Evolutionary conservation across 1,140 invertebrate genomes (phyloP), one percentile per base, ranked within the genome.

Genomic region (Drosophila navojoa): DNA sequence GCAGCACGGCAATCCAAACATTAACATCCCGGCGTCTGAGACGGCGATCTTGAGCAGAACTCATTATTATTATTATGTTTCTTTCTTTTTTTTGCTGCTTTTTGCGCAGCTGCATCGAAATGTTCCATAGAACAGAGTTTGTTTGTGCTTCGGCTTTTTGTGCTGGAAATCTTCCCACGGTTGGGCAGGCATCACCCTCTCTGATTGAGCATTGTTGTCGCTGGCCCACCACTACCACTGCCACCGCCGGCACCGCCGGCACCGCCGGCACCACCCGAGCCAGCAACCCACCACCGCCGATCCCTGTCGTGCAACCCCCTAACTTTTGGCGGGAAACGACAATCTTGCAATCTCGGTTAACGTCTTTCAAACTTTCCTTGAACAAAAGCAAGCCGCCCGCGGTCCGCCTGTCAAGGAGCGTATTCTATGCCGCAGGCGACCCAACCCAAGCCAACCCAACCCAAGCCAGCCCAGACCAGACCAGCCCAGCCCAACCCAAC

Each of bases 121-220:
- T 85, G 69, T 71, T 76, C 62, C 16, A 71, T 35, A 53, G 44
- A 54, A 62, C 50, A 55, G 47, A 71, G 59, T 44, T 25, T 61
- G 32, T 60, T 10, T 42, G 45, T 32, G 25, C 58, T 19, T 27
- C 49, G 47, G 6, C 50, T 69, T 63, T 76, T 90, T 87, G 84
- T 89, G 55, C 52, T 67, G 61, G 44, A 79, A 90, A 90, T 90
- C 82, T 90, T 90, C 87, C 87, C 87, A 90, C 87, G 87, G 87
- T 87, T 73, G 75, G 61, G 76, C 81, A 68, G 75, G 77, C 79
- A 73, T 80, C 78, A 69, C 70, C 81, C 70, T 85, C 81, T 85
- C 70, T 57, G 78, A 38, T 55, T 16, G 57, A 42, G 61, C 59
- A 61, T 64, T 59, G 75, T 82, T 79, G 67, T 62, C 57, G 40